phyloP scores from a whole-genome alignment of 1,140 invertebrate genomes.

The Listronotus bonariensis region DNA sequence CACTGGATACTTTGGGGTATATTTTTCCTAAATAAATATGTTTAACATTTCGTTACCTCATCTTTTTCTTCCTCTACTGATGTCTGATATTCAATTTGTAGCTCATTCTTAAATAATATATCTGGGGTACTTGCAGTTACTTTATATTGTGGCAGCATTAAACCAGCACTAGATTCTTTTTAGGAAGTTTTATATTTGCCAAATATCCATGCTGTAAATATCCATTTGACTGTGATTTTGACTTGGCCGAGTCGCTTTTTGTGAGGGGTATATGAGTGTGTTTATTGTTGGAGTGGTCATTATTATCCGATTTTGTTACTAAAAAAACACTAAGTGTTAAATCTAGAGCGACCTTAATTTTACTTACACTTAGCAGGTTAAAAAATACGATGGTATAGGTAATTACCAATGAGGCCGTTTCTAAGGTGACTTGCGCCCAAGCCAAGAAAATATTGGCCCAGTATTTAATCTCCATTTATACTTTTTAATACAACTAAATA shows the following conservation, averaged over 20 bases:
- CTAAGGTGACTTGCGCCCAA: no score
- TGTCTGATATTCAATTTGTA: neutral
- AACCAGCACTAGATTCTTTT: constrained; percentile 60
- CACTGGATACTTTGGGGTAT: no score
- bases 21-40: no score
- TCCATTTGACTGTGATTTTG: constrained; percentile 6
- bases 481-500: no score
- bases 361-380: no score
- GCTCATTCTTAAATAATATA: constrained; percentile 58
- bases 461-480: no score
- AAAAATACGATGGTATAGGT: no score
- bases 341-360: no score
- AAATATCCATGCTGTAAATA: constrained; percentile 27
- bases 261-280: neutral
- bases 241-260: constrained; percentile 15
- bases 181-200: constrained; percentile 22
- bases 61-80: constrained; percentile 76
- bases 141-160: constrained; percentile 78
- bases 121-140: constrained; percentile 85
- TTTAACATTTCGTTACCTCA: constrained; percentile 56
- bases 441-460: no score
- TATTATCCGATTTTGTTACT: no score
- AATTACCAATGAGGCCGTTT: no score
- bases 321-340: no score
- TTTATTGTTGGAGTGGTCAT: neutral